Conservation (phyloP, 1,140 invertebrate species). For the Aphaenogaster ashmeadi region DNA sequence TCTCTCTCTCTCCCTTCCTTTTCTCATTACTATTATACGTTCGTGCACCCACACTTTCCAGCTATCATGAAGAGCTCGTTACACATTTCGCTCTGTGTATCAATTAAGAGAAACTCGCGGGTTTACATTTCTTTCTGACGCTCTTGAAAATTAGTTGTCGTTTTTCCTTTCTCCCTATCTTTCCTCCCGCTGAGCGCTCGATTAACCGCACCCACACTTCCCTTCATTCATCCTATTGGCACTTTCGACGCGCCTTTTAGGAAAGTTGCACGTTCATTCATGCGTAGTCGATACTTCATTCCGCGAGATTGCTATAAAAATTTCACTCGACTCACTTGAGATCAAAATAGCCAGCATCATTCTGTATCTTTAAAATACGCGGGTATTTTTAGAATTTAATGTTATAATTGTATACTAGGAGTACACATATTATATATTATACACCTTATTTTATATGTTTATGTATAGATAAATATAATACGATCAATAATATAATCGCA, state of each 20-base stretch:
- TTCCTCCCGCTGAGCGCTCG: conserved; percentile 34
- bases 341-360: not conserved
- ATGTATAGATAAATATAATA: not conserved
- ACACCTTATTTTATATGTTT: not conserved
- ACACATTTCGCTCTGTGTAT: conserved; percentile 26
- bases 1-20: not conserved
- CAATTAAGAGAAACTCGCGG: conserved; percentile 46
- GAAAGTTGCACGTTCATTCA: conserved; percentile 51
- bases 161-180: conserved; percentile 51
- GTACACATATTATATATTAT: not conserved
- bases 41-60: conserved; percentile 11
- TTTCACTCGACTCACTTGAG: conserved; percentile 15
- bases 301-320: not conserved
- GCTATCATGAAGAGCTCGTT: conserved; percentile 17
- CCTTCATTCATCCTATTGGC: conserved; percentile 6
- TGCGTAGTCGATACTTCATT: conserved; percentile 26
- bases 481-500: not conserved
- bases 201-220: conserved; percentile 70
- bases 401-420: not conserved
- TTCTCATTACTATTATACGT: conserved; percentile 29
- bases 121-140: conserved; percentile 18
- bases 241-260: conserved; percentile 43
- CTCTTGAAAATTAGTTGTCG: conserved; percentile 39
- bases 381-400: not conserved
- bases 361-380: not conserved